Evolutionary conservation across 2,113 vertebrate genomes (phyloP).

Genomic region (Podiceps cristatus): DNA sequence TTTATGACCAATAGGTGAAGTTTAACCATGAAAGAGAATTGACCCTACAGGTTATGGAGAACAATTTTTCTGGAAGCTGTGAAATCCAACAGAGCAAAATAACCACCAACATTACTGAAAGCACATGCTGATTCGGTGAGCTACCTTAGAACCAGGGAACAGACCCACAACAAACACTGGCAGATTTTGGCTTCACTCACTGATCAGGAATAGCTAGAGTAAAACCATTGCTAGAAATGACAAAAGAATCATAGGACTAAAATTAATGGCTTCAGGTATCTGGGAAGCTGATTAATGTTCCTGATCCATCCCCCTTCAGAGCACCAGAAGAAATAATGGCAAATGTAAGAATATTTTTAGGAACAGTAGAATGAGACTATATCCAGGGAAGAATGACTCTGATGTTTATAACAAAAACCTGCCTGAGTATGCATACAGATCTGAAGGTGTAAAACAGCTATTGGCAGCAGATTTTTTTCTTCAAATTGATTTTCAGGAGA

Average conservation of each 20-base stretch:
- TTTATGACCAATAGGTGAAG: background rate
- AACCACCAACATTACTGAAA: background rate
- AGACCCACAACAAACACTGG: background rate
- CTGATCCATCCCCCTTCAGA: background rate
- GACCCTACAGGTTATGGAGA: background rate
- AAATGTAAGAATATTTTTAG: background rate
- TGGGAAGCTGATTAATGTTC: background rate
- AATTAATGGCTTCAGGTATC: background rate
- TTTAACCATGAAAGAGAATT: background rate
- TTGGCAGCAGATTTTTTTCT: background rate
- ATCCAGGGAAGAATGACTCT: background rate
- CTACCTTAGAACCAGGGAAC: background rate
- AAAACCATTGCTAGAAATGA: background rate
- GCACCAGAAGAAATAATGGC: background rate
- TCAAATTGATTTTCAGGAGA: slow-evolving; percentile 21
- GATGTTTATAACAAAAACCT: background rate
- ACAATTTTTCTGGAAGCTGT: background rate
- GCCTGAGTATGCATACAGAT: background rate
- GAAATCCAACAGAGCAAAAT: background rate
- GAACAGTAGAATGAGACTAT: background rate
- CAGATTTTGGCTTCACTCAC: background rate
- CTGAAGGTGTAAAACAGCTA: background rate
- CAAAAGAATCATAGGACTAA: background rate
- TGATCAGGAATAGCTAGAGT: background rate
- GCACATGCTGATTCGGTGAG: background rate